These are phyloP conservation scores for Galleria mellonella DNA, from an alignment of 1,140 invertebrate species.

Conservation along the genomic window DNA sequence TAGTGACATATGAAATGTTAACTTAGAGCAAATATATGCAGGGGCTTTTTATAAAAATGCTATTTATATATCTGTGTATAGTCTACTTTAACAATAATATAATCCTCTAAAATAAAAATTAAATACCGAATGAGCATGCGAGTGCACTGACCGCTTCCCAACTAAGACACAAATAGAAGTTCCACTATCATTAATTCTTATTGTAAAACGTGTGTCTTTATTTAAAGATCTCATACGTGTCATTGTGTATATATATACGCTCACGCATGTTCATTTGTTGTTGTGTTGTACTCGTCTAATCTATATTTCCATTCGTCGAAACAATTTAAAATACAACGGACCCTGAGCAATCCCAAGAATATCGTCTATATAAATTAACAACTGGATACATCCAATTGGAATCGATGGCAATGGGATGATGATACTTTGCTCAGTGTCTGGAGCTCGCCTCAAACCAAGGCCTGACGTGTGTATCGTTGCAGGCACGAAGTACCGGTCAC, in stretches of 20 bases:
- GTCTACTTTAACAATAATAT: neutral
- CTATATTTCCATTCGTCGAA: constrained; percentile 43
- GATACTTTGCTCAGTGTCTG: constrained; percentile 32
- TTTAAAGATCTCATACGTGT: constrained; percentile 1
- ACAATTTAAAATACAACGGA: constrained; percentile 35
- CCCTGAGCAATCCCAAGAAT: constrained; percentile 34
- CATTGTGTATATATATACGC: constrained; percentile 15
- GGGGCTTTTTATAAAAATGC: too few relatives aligned
- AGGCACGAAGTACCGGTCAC: constrained; percentile 99
- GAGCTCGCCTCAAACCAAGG: constrained; percentile 16
- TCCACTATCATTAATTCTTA: neutral
- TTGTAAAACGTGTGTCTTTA: neutral
- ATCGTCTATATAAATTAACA: neutral
- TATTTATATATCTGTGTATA: too few relatives aligned
- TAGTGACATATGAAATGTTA: too few relatives aligned
- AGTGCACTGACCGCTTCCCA: constrained; percentile 31
- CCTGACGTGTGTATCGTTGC: constrained; percentile 77
- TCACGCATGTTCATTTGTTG: constrained; percentile 66
- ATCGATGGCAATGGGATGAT: neutral
- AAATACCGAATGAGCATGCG: constrained; percentile 61
- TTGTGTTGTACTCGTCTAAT: constrained; percentile 45
- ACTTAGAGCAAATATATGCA: too few relatives aligned
- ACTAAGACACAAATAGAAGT: constrained; percentile 2
- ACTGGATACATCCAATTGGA: too few relatives aligned
- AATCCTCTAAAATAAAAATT: neutral